Base-by-base conservation (phyloP, 2,888 invertebrate genomes). In the Microplitis manilae region DNA sequence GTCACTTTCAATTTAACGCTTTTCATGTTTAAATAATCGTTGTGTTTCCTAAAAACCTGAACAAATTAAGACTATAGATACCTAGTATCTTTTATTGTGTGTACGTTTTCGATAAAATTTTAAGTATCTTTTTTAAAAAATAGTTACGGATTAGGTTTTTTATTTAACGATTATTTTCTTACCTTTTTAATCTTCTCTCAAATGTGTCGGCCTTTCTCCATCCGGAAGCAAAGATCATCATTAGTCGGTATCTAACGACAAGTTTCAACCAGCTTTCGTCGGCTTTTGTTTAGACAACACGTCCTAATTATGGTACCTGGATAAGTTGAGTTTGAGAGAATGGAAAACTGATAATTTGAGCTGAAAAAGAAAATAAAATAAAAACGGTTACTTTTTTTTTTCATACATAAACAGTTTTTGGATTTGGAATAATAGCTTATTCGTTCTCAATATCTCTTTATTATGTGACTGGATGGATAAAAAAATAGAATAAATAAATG, bases 401-500 rank as follows among this genome's bases (percentile, higher is more conserved):
- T 50, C 2, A 50, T 13, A 50, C 13, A 62, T 6, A 62, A 62
- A 62, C 7, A 20, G 8, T 62, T 20, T 62, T 62, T 62, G 4
- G 15, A 62, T 17, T 17, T 17, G 17, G 15, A 62, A 50, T 17
- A 62, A 15, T 62, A 20, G n/a, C 4, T 30, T 30, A 62, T 15
- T 62, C n/a, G 8, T 15, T 15, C 15, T 20, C 62, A 67, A 67
- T 39, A 62, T 64, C 62, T 62, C 62, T 72, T 72, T 40, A 71
- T 69, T 71, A 71, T 71, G 61, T 71, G 61, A 71, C 61, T 71
- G 38, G 60, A 62, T 71, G 39, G 38, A 60, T 62, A 15, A 72
- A 39, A 39, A 39, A 68, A 39, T 68, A 15, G 30, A 20, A 39
- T 39, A 68, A 68, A 70, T 50, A 70, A 59, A 59, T 41, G 59